Conservation (phyloP, 1,140 invertebrate species). For the Zeugodacus cucurbitae region DNA sequence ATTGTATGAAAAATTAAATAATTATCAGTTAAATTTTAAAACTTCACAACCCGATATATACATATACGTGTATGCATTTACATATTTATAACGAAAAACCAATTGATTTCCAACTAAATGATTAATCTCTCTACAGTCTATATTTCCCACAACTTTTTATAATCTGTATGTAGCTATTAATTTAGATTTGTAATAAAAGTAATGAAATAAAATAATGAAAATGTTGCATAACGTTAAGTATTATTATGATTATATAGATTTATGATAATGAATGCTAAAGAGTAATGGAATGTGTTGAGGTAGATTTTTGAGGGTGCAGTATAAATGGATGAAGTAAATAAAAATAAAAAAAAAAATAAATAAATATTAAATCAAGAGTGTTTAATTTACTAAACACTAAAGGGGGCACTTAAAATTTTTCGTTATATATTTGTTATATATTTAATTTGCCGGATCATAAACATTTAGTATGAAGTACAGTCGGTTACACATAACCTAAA, state of each 20-base stretch:
- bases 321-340: slow-evolving; percentile 12
- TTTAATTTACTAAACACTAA: not conserved
- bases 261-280: slow-evolving; percentile 32
- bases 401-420: too few species aligned
- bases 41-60: too few species aligned
- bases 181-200: slow-evolving; percentile 17
- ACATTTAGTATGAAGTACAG: too few species aligned
- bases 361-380: not conserved
- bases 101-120: too few species aligned
- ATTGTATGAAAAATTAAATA: too few species aligned
- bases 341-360: slow-evolving; percentile 23
- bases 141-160: slow-evolving; percentile 5
- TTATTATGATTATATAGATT: slow-evolving; percentile 34
- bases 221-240: slow-evolving; percentile 30
- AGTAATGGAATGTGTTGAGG: slow-evolving; percentile 3
- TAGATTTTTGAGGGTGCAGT: slow-evolving; percentile 24
- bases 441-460: too few species aligned
- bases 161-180: not conserved
- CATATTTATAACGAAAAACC: too few species aligned
- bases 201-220: not conserved
- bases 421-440: too few species aligned
- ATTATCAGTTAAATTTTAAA: too few species aligned
- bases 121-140: not conserved
- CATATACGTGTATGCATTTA: too few species aligned
- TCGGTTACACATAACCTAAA: too few species aligned